A percentile compares a stretch with the other conserved stretches of the same genome.
phyloP scores from a whole-genome alignment of 2,113 vertebrate species.

The Psilopsiagon aurifrons region DNA sequence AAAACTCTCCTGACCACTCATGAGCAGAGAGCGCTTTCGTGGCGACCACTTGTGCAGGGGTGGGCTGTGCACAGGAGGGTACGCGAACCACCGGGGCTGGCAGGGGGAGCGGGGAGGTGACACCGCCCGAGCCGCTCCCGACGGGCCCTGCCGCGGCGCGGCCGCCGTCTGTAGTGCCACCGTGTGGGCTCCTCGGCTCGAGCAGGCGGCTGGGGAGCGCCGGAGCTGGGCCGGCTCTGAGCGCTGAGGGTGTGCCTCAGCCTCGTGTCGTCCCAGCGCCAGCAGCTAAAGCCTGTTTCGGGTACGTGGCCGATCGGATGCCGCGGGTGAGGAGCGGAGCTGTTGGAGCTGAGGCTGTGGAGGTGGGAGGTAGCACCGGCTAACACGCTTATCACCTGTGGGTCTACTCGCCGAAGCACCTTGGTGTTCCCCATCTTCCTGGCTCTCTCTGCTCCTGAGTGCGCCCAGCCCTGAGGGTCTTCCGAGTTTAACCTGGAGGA shows the following conservation, averaged over 20 bases:
- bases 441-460: neutral
- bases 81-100: accelerated
- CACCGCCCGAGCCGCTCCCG: neutral
- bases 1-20: accelerated
- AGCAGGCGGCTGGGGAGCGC: accelerated
- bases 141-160: neutral
- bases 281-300: accelerated
- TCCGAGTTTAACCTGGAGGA: neutral
- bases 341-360: neutral
- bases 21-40: accelerated
- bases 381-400: no score
- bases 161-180: constrained; percentile 42
- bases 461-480: neutral
- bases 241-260: no score
- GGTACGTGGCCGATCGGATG: accelerated
- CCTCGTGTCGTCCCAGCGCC: neutral
- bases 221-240: accelerated
- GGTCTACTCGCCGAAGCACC: neutral
- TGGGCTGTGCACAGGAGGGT: accelerated
- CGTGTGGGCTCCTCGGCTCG: neutral
- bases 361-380: neutral
- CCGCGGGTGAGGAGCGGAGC: neutral
- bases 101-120: accelerated
- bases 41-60: neutral
- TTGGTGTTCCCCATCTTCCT: neutral